Percentiles rank a stretch among this genome's conserved stretches.
These are phyloP conservation scores for Ctenochaetus hawaiiensis DNA, from an alignment of 2,797 vertebrate genomes.

Conservation along the genomic window DNA sequence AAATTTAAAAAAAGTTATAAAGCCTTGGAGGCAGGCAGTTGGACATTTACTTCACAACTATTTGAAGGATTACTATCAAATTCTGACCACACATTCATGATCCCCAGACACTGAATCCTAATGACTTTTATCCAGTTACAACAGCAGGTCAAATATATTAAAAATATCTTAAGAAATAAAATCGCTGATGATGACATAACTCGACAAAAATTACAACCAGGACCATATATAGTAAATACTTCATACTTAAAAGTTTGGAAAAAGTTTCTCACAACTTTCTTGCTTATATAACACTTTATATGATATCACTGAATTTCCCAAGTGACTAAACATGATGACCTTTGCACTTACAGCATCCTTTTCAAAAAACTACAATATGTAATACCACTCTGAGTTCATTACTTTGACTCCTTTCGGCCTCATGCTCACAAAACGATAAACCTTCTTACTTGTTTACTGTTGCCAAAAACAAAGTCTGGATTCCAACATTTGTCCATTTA, in stretches of 20 bases:
- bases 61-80: no score
- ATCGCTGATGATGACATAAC: background rate
- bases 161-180: background rate
- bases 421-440: conserved; percentile 1
- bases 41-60: background rate
- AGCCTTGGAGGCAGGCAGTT: background rate
- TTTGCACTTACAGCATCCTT: background rate
- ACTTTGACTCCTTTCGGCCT: no score
- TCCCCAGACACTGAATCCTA: background rate
- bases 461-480: background rate
- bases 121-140: no score
- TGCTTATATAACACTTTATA: no score
- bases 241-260: background rate
- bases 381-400: no score
- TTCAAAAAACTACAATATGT: background rate
- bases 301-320: no score
- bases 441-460: background rate
- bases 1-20: background rate
- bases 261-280: background rate
- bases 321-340: background rate
- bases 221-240: background rate
- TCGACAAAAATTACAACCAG: conserved; percentile 1
- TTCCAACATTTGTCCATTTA: background rate
- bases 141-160: background rate
- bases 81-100: background rate